Evolutionary conservation across 2,797 vertebrate genomes (phyloP).

Genomic region (Anas georgica): DNA sequence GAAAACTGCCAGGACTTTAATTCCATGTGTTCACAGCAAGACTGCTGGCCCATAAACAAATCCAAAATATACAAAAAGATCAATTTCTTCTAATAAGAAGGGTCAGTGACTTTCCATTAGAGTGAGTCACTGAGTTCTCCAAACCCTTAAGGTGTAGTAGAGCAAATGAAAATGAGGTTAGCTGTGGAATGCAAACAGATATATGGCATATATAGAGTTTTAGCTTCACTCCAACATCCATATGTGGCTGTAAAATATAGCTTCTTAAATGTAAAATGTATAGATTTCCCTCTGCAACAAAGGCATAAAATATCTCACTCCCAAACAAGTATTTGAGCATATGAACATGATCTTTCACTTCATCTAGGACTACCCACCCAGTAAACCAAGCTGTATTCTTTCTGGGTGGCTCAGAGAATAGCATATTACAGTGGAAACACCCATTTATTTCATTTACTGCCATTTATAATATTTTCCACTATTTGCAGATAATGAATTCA

Average conservation of each 20-base stretch:
- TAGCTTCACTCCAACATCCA: slow-evolving; percentile 16
- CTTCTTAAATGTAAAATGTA: slow-evolving; percentile 28
- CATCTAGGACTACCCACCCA: slow-evolving; percentile 72
- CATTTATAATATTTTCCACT: slow-evolving; percentile 85
- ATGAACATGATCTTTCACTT: slow-evolving; percentile 71
- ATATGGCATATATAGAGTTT: background rate
- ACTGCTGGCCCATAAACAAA: slow-evolving; percentile 32
- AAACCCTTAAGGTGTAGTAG: slow-evolving; percentile 58
- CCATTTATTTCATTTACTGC: slow-evolving; percentile 84
- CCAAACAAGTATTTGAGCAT: slow-evolving; percentile 57
- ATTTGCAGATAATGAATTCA: slow-evolving; percentile 82
- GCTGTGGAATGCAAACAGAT: slow-evolving; percentile 57
- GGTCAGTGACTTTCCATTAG: slow-evolving; percentile 15
- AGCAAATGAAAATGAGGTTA: slow-evolving; percentile 60
- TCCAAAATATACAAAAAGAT: slow-evolving; percentile 63
- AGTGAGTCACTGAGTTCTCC: slow-evolving; percentile 35
- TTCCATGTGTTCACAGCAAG: slow-evolving; percentile 6
- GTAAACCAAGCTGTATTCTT: slow-evolving; percentile 76
- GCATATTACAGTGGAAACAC: slow-evolving; percentile 81
- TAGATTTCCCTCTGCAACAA: slow-evolving; percentile 67
- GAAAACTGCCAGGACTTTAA: slow-evolving; percentile 10
- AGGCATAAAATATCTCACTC: slow-evolving; percentile 62
- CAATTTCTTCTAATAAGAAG: slow-evolving; percentile 41
- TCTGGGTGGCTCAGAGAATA: slow-evolving; percentile 81
- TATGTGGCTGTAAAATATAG: slow-evolving; percentile 28